These are phyloP conservation scores for Garrulus glandarius DNA, from an alignment of 2,797 vertebrate genomes.

Conservation along the genomic window DNA sequence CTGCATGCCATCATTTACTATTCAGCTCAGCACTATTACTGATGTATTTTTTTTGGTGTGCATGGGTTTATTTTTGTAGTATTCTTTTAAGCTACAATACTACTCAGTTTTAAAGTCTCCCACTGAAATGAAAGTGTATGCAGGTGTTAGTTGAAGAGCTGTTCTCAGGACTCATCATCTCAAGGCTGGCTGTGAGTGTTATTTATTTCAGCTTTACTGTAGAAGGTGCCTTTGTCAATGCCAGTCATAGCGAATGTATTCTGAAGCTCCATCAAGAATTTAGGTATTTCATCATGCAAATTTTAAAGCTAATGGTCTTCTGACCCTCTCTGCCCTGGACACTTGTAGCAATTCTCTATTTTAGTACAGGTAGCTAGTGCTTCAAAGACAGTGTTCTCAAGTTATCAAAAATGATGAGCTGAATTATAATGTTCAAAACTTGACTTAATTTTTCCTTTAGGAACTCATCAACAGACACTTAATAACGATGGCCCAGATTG, in stretches of 20 bases:
- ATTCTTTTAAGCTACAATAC: background rate
- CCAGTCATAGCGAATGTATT: background rate
- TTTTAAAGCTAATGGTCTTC: background rate
- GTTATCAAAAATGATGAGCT: background rate
- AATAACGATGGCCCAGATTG: slow-evolving; percentile 99
- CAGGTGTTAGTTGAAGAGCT: background rate
- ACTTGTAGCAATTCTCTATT: background rate
- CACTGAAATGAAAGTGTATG: background rate
- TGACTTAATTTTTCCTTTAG: slow-evolving; percentile 71
- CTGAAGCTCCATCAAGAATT: background rate
- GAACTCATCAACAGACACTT: slow-evolving; percentile 98
- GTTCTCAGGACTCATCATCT: background rate
- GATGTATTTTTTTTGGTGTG: background rate
- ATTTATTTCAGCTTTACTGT: background rate
- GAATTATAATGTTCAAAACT: background rate
- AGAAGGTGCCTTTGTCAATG: background rate
- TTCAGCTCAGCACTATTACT: background rate
- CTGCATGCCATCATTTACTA: background rate
- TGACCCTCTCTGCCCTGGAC: background rate
- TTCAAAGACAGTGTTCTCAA: background rate
- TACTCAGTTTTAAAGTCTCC: background rate
- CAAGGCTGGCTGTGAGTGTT: background rate
- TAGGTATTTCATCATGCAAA: background rate
- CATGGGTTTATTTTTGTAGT: background rate
- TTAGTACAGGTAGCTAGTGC: background rate